Percentiles rank a stretch among this genome's conserved stretches.
Conservation (phyloP, 2,113 vertebrate genomes). For the Halichoerus grypus region DNA sequence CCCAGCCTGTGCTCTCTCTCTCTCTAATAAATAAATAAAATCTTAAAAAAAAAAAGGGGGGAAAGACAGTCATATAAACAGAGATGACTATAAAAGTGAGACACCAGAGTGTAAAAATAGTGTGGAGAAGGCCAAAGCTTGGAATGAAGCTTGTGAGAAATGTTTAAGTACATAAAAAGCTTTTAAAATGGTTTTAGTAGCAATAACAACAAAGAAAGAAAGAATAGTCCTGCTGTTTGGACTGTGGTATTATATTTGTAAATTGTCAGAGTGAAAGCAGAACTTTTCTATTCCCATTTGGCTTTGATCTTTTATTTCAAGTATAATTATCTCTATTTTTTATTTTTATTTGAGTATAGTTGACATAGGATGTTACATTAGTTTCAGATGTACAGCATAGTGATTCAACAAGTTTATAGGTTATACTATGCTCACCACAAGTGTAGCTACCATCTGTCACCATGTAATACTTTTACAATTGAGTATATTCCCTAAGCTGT, state of each 20-base stretch:
- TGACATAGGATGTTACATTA: background rate
- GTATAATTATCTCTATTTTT: background rate
- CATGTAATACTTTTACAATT: background rate
- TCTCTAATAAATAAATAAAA: too few relatives aligned
- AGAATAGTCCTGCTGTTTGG: background rate
- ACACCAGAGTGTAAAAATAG: background rate
- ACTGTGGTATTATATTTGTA: background rate
- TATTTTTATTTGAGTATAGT: background rate
- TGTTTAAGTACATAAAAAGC: background rate
- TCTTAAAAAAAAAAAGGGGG: too few relatives aligned
- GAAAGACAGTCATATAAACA: background rate
- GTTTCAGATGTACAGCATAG: background rate
- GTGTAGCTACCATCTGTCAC: background rate
- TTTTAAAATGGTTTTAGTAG: background rate
- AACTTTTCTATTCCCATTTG: background rate
- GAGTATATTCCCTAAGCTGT: background rate
- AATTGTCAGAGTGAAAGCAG: constrained; percentile 17
- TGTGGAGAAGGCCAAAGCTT: background rate
- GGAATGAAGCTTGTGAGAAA: background rate
- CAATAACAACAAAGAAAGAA: background rate
- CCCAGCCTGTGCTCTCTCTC: too few relatives aligned
- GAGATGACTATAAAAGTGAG: background rate
- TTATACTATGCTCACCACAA: background rate
- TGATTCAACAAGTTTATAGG: background rate
- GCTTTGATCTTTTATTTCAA: background rate